phyloP scores from a whole-genome alignment of 2,113 vertebrate genomes.

The Climacteris rufus region DNA sequence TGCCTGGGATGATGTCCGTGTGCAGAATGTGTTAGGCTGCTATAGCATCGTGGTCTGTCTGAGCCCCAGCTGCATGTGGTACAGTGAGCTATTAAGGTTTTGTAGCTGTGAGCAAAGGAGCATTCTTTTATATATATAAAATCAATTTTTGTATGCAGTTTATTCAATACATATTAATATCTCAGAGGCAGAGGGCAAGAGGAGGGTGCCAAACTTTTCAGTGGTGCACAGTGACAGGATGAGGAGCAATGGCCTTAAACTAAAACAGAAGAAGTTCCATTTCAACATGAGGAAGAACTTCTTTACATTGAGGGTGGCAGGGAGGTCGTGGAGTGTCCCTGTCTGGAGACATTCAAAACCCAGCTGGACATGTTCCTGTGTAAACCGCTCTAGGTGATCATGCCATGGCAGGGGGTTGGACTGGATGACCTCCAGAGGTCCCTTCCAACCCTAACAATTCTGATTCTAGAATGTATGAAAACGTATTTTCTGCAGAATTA shows the following conservation, averaged over 20 bases:
- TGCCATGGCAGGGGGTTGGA: neutral
- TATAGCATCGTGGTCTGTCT: neutral
- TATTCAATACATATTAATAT: neutral
- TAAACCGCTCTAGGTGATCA: neutral
- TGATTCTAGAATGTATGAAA: neutral
- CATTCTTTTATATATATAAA: neutral
- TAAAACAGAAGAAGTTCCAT: neutral
- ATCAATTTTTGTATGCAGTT: neutral
- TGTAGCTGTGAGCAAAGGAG: neutral
- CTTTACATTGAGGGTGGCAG: neutral
- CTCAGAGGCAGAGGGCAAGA: neutral
- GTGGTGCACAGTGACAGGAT: neutral
- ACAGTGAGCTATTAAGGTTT: neutral
- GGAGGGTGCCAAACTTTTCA: neutral
- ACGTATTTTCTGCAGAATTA: neutral
- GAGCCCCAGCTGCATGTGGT: neutral
- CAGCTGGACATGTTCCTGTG: fast-evolving
- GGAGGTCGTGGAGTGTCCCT: neutral
- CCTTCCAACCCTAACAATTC: neutral
- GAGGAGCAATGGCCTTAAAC: neutral
- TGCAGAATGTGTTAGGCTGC: neutral
- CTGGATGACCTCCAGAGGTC: neutral
- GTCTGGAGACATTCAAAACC: neutral
- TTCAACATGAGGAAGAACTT: neutral
- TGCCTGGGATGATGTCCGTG: neutral